phyloP scores from a whole-genome alignment of 2,888 invertebrate genomes.

The Reticulitermes lucifugus region DNA sequence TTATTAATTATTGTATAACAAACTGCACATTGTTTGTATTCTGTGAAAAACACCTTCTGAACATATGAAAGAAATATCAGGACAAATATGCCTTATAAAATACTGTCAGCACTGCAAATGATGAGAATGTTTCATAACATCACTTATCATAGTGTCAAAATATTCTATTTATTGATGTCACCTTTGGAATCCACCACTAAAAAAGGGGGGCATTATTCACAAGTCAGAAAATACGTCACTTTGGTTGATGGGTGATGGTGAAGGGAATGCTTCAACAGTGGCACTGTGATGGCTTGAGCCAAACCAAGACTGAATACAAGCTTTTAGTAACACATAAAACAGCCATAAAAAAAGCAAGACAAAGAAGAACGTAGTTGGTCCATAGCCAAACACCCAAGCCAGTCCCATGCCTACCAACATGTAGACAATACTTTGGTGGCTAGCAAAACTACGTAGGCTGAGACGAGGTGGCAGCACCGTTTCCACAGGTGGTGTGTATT shows the following conservation, averaged over 20 bases:
- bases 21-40: no score
- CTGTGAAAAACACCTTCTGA: no score
- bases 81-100: no score
- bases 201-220: not conserved
- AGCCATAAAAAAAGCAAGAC: slow-evolving; percentile 65
- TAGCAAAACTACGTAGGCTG: slow-evolving; percentile 75
- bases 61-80: no score
- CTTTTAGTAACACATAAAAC: slow-evolving; percentile 60
- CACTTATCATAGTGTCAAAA: no score
- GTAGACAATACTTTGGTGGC: slow-evolving; percentile 70
- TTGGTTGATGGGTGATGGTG: not conserved
- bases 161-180: no score
- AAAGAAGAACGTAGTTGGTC: slow-evolving; percentile 66
- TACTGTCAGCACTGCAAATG: no score
- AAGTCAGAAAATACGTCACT: not conserved
- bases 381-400: slow-evolving; percentile 68
- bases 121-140: no score
- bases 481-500: slow-evolving; percentile 68
- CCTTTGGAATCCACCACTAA: not conserved
- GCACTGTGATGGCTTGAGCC: not conserved
- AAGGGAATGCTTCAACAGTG: not conserved
- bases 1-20: no score
- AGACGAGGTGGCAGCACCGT: slow-evolving; percentile 74
- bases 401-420: slow-evolving; percentile 67
- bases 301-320: slow-evolving; percentile 20